Percentiles rank a stretch among this genome's conserved stretches.
Conservation (phyloP, 2,797 vertebrate species). For the Phrynocephalus forsythii region DNA sequence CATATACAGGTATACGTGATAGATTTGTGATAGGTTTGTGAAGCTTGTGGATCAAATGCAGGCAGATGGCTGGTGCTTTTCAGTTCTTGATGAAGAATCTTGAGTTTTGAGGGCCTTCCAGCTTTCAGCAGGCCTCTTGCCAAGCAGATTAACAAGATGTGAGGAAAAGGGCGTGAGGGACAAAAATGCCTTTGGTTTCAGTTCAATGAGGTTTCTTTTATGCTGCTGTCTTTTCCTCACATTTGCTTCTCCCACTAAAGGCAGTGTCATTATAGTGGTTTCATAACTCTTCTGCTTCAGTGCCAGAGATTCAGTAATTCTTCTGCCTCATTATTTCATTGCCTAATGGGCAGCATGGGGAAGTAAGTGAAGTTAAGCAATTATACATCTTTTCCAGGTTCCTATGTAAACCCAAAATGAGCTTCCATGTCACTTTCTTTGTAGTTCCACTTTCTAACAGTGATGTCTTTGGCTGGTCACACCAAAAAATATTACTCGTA, state of each 20-base stretch:
- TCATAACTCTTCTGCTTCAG: background rate
- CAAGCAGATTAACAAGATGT: background rate
- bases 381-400: no score
- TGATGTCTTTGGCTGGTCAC: background rate
- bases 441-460: background rate
- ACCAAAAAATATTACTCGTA: background rate
- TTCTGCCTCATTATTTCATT: background rate
- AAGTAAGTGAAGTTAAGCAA: no score
- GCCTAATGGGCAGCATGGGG: background rate
- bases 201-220: background rate
- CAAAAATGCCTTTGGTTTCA: background rate
- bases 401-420: background rate
- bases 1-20: background rate
- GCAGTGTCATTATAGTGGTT: background rate
- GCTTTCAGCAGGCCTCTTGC: background rate
- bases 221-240: background rate
- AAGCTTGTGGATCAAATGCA: background rate
- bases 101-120: background rate
- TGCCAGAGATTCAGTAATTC: background rate
- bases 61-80: background rate
- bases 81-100: background rate
- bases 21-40: constrained; percentile 7
- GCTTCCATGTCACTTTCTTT: background rate
- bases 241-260: background rate
- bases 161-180: background rate